phyloP scores from a whole-genome alignment of 2,888 invertebrate species.

The Polylopha cassiicola region DNA sequence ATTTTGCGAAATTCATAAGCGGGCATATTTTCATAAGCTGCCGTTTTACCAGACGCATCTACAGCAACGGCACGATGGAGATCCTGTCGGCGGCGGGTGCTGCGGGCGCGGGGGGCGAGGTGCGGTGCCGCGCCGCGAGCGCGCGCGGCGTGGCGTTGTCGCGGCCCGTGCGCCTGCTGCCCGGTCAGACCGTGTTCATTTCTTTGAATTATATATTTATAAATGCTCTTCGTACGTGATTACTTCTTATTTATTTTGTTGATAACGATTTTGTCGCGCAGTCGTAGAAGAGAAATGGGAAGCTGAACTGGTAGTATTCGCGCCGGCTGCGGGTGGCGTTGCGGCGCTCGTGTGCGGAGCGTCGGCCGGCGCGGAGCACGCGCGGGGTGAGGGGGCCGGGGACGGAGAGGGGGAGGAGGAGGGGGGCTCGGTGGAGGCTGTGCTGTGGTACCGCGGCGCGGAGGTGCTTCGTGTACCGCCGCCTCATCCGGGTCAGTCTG shows the following conservation, averaged over 20 bases:
- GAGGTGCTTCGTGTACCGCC: constrained; percentile 49
- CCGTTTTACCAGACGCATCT: constrained; percentile 30
- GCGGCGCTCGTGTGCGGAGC: constrained; percentile 46
- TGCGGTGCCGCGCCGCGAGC: constrained; percentile 86
- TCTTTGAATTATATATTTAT: no score
- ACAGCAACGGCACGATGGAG: constrained; percentile 56
- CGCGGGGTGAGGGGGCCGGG: constrained; percentile 13
- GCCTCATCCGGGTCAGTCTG: constrained; percentile 78
- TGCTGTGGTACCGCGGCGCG: constrained; percentile 51
- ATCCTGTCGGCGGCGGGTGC: constrained; percentile 34
- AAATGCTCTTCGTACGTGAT: not conserved
- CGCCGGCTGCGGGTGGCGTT: constrained; percentile 45
- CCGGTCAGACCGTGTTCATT: constrained; percentile 72
- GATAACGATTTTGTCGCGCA: constrained; percentile 22
- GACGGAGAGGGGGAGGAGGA: constrained; percentile 25
- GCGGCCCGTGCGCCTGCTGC: constrained; percentile 84
- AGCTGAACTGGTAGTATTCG: constrained; percentile 32
- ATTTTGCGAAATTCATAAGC: constrained; percentile 2
- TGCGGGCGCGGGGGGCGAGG: constrained; percentile 25
- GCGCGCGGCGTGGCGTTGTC: constrained; percentile 85
- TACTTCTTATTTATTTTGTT: not conserved
- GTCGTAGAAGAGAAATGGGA: constrained; percentile 47
- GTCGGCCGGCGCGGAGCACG: constrained; percentile 21
- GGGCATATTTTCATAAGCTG: not conserved
- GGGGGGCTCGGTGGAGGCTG: constrained; percentile 29